phyloP scores from a whole-genome alignment of 2,888 invertebrate species.

The Cheilosia grossa region DNA sequence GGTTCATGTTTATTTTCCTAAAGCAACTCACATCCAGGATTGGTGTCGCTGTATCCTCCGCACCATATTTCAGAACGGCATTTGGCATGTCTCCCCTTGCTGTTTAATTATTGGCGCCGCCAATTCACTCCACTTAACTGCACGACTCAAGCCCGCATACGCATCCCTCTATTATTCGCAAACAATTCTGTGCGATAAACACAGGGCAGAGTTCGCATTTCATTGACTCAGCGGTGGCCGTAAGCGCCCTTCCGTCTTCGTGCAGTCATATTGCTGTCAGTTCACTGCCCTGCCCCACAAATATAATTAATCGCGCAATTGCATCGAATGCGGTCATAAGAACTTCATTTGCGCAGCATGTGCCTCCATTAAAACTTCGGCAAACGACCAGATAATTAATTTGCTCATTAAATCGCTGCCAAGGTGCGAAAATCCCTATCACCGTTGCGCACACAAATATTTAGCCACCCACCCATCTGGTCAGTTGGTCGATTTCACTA shows the following conservation, averaged over 20 bases:
- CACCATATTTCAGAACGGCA: too few relatives aligned
- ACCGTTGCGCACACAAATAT: constrained; percentile 24
- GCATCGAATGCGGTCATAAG: constrained; percentile 51
- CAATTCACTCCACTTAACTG: too few relatives aligned
- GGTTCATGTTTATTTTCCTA: too few relatives aligned
- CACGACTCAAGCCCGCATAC: too few relatives aligned
- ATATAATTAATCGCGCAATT: constrained; percentile 40
- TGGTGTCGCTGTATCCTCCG: too few relatives aligned
- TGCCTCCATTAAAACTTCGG: constrained; percentile 66
- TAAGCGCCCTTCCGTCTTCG: constrained; percentile 8
- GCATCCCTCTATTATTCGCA: too few relatives aligned
- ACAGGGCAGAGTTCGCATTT: background rate
- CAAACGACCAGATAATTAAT: constrained; percentile 60
- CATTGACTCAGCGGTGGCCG: constrained; percentile 15
- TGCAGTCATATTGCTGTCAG: constrained; percentile 20
- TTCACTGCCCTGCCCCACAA: constrained; percentile 36
- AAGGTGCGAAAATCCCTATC: constrained; percentile 52
- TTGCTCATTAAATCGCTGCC: constrained; percentile 60
- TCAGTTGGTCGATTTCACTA: background rate
- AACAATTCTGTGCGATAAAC: too few relatives aligned
- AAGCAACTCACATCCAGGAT: too few relatives aligned
- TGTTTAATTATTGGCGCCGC: too few relatives aligned
- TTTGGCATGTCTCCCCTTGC: too few relatives aligned
- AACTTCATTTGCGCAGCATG: constrained; percentile 64
- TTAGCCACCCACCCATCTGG: constrained; percentile 49